A percentile compares a stretch with the other conserved stretches of the same genome.
Evolutionary conservation across 2,888 invertebrate genomes (phyloP).

Genomic region (Hirtodrosophila confusa): DNA sequence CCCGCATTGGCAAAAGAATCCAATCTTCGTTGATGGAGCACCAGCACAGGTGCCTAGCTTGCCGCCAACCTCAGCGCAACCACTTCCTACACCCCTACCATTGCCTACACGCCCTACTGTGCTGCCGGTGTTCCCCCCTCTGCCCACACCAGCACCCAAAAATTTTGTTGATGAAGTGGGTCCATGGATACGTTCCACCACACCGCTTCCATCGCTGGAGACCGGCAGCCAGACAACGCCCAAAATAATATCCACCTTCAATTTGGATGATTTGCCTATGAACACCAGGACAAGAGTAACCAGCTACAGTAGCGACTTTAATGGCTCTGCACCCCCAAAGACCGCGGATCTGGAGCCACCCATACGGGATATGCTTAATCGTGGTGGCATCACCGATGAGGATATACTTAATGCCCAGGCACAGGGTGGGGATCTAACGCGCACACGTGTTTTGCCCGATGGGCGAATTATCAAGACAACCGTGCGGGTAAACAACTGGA

Average conservation of each 20-base stretch:
- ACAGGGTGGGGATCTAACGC: conserved; percentile 40
- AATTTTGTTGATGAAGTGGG: neutral
- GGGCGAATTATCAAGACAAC: conserved; percentile 57
- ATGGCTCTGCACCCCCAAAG: conserved; percentile 20
- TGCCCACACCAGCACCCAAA: conserved; percentile 28
- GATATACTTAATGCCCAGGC: conserved; percentile 51
- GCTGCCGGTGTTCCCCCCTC: conserved; percentile 6
- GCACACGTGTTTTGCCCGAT: conserved; percentile 57
- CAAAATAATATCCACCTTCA: conserved; percentile 18
- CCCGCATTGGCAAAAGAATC: conserved; percentile 12
- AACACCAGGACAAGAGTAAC: conserved; percentile 22
- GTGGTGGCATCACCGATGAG: conserved; percentile 63
- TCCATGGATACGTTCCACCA: conserved; percentile 15
- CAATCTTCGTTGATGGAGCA: neutral
- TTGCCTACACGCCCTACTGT: conserved; percentile 7
- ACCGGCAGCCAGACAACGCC: conserved; percentile 10
- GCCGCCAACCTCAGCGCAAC: neutral
- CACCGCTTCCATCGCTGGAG: conserved; percentile 38
- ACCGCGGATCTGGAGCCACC: conserved; percentile 41
- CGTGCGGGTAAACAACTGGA: conserved; percentile 36
- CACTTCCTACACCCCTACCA: conserved; percentile 9
- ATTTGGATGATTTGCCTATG: conserved; percentile 47
- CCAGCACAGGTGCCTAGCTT: conserved; percentile 5
- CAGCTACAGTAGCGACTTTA: conserved; percentile 25
- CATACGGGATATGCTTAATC: conserved; percentile 43